These are phyloP conservation scores for Spea hammondii DNA, from an alignment of 2,797 vertebrate genomes.

Conservation along the genomic window DNA sequence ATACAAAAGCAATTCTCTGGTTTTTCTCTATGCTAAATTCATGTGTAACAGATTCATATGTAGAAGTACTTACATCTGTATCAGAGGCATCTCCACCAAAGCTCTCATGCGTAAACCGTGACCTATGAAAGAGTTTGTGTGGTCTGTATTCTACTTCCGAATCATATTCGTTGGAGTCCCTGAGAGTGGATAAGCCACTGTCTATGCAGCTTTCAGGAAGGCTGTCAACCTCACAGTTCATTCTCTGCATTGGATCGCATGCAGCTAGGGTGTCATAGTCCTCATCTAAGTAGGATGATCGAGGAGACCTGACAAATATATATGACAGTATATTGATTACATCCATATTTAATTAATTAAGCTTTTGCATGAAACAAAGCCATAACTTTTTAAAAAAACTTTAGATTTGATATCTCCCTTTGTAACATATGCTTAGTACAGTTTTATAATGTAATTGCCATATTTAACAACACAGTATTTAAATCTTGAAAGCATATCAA, in stretches of 20 bases:
- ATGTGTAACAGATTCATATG: no score
- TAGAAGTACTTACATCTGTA: constrained; percentile 74
- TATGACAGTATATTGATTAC: neutral
- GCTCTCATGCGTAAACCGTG: constrained; percentile 62
- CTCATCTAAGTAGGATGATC: constrained; percentile 77
- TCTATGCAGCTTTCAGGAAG: constrained; percentile 86
- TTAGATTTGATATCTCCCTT: no score
- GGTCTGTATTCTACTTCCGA: constrained; percentile 79
- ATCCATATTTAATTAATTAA: no score
- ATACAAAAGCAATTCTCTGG: no score
- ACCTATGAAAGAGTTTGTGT: constrained; percentile 64
- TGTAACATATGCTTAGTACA: no score
- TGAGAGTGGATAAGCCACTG: constrained; percentile 88
- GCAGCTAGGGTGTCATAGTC: constrained; percentile 79
- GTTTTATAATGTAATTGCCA: no score
- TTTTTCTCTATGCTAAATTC: no score
- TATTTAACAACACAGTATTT: no score
- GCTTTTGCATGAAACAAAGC: no score
- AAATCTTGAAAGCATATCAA: no score
- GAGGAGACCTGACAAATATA: constrained; percentile 69
- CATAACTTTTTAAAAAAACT: no score
- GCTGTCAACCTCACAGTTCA: constrained; percentile 85
- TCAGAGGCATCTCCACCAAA: constrained; percentile 76
- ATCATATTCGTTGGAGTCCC: constrained; percentile 84
- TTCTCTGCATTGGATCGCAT: constrained; percentile 88